phyloP scores from a whole-genome alignment of 2,888 invertebrate species.

The Phortica okadai region DNA sequence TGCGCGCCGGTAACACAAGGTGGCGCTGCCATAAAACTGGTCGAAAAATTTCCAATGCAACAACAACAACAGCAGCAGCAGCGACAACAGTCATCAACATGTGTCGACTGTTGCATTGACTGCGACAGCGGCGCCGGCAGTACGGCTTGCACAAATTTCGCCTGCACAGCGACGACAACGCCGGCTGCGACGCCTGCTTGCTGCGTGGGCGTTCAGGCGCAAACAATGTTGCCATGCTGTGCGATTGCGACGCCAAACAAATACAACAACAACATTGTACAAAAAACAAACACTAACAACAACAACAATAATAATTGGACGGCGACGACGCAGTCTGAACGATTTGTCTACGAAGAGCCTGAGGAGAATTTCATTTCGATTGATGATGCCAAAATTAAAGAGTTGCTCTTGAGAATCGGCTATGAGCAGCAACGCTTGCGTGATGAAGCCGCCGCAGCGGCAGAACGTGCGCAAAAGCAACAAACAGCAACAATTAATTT shows the following conservation, averaged over 20 bases:
- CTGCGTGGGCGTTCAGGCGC: conserved; percentile 16
- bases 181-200: conserved; percentile 13
- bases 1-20: conserved; percentile 49
- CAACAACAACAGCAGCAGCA: conserved; percentile 47
- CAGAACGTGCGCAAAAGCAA: conserved; percentile 16
- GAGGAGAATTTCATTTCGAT: conserved; percentile 75
- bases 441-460: conserved; percentile 25
- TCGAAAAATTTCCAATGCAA: conserved; percentile 50
- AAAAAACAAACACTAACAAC: background rate
- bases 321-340: background rate
- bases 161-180: conserved; percentile 31
- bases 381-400: conserved; percentile 73
- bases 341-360: conserved; percentile 69
- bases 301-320: background rate
- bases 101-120: conserved; percentile 32
- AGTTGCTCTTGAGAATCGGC: conserved; percentile 68
- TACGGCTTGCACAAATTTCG: conserved; percentile 33
- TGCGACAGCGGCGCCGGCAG: conserved; percentile 1
- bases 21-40: conserved; percentile 53
- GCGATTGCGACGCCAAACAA: background rate
- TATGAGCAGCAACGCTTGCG: conserved; percentile 59
- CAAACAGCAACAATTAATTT: conserved; percentile 56
- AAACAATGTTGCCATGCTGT: background rate
- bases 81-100: conserved; percentile 39
- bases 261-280: background rate